Evolutionary conservation across 2,888 invertebrate species (phyloP), one percentile per base, ranked within the genome.

Genomic region (Capitulum mitella): DNA sequence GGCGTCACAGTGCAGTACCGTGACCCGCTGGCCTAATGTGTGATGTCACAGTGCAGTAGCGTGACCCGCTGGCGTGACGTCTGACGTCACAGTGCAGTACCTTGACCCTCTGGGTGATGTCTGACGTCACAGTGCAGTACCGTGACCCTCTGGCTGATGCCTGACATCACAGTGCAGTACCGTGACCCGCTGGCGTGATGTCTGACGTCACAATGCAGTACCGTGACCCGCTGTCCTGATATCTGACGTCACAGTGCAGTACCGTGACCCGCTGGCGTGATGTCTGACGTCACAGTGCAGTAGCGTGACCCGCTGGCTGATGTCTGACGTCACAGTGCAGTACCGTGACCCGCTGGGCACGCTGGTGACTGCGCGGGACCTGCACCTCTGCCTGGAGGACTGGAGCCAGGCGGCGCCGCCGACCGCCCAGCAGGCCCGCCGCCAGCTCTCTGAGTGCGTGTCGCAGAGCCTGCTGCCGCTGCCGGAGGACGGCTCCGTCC

Each of bases 401-500:
- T 75, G 75, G 75, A 5, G 16, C 19, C 37, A 5, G 40, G 2
- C 29, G 8, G 29, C 43, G 46, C 75, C 75, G 19, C 75, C 75
- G 29, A 43, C 75, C 46, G 43, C 75, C 16, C 46, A 37, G 12
- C 26, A 5, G 46, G 75, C 46, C 26, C n/a, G 29, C 29, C 43
- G 43, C 29, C 43, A 46, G 46, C 75, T 75, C 43, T 8, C 46
- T 3, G 43, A 75, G 12, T 12, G 46, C 29, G 75, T 75, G 29
- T 40, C 46, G 3, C 46, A 46, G 29, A 29, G 32, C 46, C 75
- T 29, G 29, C 29, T 26, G 14, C 74, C 74, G 40, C 75, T 40
- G 46, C 29, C 46, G 29, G 40, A 29, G 26, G 75, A 29, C 46
- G 46, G 29, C 46, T n/a, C 46, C 83, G 88, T 93, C 83, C 94